Conservation (phyloP, 2,113 vertebrate species). For the Physeter macrocephalus region DNA sequence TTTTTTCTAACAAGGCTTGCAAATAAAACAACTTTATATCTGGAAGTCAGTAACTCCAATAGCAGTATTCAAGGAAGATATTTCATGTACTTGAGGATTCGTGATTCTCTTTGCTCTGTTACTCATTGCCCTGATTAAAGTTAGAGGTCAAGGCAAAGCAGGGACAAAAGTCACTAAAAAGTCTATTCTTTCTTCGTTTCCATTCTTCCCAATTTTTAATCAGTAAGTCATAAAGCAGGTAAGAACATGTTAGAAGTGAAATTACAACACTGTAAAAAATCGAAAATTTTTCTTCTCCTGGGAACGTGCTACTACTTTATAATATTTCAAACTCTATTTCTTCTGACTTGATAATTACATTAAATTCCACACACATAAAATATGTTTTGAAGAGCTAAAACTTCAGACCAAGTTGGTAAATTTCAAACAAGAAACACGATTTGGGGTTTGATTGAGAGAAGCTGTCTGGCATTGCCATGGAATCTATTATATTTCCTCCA, state of each 20-base stretch:
- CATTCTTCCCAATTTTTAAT: not conserved
- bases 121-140: not conserved
- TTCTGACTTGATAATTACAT: not conserved
- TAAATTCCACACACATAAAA: not conserved
- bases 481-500: not conserved
- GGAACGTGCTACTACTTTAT: not conserved
- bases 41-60: not conserved
- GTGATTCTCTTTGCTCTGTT: not conserved
- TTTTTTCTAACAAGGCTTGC: not conserved
- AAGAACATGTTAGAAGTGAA: not conserved
- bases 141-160: not conserved
- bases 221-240: not conserved
- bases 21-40: not conserved
- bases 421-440: not conserved
- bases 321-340: not conserved
- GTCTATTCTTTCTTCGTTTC: not conserved
- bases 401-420: not conserved
- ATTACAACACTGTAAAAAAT: not conserved
- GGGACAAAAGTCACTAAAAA: not conserved
- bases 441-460: not conserved
- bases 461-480: not conserved
- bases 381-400: not conserved
- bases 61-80: not conserved
- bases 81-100: not conserved
- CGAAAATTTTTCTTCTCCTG: not conserved